These are phyloP conservation scores for Anthopleura xanthogrammica DNA, from an alignment of 92 coral and sea anemone species.

Conservation along the genomic window DNA sequence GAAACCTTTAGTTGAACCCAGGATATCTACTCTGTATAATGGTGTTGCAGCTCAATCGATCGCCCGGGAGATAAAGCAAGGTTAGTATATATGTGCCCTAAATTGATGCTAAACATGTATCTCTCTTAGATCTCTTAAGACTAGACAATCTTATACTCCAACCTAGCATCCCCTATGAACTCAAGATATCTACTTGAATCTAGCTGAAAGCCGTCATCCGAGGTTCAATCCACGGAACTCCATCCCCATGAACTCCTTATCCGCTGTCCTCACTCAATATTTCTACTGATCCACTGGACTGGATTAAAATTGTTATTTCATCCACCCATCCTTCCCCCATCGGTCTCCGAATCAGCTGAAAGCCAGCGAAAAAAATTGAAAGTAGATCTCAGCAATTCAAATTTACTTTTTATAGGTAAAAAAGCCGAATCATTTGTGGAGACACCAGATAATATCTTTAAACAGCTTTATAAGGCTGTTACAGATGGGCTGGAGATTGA, in stretches of 20 bases:
- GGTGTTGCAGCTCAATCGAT: conserved; percentile 33
- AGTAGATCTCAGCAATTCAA: not conserved
- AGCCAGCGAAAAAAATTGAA: too few species aligned
- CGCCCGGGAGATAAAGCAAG: not conserved
- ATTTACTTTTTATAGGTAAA: not conserved
- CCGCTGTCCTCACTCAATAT: not conserved
- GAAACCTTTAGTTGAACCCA: conserved; percentile 40
- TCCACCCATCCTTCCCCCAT: too few species aligned
- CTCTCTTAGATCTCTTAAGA: too few species aligned
- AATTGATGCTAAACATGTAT: too few species aligned
- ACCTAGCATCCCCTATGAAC: not conserved
- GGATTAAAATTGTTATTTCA: too few species aligned
- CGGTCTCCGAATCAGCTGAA: too few species aligned
- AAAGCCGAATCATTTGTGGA: not conserved
- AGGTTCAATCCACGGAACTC: too few species aligned
- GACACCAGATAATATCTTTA: not conserved
- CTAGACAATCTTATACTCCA: not conserved
- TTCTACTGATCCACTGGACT: too few species aligned
- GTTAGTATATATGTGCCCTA: not conserved
- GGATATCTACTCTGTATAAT: conserved; percentile 22
- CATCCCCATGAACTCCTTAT: not conserved
- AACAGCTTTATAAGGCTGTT: not conserved
- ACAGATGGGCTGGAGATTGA: not conserved
- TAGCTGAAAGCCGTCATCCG: too few species aligned
- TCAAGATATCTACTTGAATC: too few species aligned